Evolutionary conservation across 2,797 vertebrate species (phyloP), one percentile per base, ranked within the genome.

Genomic region (Jordanella pulchra): DNA sequence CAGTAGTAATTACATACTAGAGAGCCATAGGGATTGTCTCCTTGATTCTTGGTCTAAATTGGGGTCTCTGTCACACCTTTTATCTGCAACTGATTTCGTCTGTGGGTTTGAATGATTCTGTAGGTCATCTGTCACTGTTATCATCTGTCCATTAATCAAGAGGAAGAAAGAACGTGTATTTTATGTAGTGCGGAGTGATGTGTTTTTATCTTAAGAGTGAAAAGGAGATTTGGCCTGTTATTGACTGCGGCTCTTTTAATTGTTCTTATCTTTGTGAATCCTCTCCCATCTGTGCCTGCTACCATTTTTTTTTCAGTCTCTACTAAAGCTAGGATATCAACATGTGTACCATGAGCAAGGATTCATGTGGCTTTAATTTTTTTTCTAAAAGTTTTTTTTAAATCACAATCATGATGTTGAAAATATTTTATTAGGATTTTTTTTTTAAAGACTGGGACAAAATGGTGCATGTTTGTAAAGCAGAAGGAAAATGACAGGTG

Each of bases 1-100:
- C 82, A 84, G 90, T 92, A 69, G 91, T 94, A 92, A 95, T 95
- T 94, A 94, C 89, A 89, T 71, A 90, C 77, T 73, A 87, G 58
- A 78, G 84, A 77, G 58, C 92, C 89, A 72, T 75, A 61, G 93
- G 93, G 90, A 91, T 86, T 85, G 88, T 83, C 79, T 81, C 84
- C 87, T 80, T 82, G 89, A 92, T 92, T 93, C 85, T 82, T 88
- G 81, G 67, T 68, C 83, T 87, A 93, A 93, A 93, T 90, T 89
- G 84, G 69, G 81, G 89, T 90, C 84, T 88, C 82, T 53, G 70
- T 88, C 89, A 83, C 79, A 83, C 80, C 77, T 87, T 84, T 89
- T 85, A 90, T 91, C 82, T 75, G 80, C 73, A 55, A 58, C 82
- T 72, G 86, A 90, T 89, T 90, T 89, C 86, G 86, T 90, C 87